Evolutionary conservation across 2,797 vertebrate species (phyloP).

Genomic region (Crenichthys baileyi): DNA sequence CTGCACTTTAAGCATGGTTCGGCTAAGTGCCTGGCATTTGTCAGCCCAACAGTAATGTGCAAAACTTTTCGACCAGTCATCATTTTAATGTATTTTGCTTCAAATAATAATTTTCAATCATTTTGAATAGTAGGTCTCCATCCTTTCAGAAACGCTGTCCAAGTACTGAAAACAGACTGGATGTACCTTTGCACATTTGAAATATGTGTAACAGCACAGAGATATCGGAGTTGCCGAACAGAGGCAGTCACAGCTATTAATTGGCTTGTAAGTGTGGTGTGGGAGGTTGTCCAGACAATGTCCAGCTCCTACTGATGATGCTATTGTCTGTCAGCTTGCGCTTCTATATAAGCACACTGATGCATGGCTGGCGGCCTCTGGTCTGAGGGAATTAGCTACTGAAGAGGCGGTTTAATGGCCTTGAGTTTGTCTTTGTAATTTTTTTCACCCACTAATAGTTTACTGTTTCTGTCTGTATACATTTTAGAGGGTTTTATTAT

Average conservation of each 20-base stretch:
- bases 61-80: background rate
- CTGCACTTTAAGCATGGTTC: background rate
- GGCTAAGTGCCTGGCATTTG: background rate
- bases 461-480: background rate
- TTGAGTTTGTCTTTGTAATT: background rate
- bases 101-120: background rate
- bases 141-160: background rate
- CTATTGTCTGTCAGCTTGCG: background rate
- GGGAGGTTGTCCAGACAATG: background rate
- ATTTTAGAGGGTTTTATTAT: background rate
- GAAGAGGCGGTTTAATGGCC: background rate
- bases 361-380: background rate
- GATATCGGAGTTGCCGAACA: background rate
- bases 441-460: background rate
- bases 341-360: background rate
- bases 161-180: background rate
- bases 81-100: background rate
- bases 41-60: background rate
- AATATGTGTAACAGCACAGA: background rate
- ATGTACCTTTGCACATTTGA: background rate
- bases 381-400: background rate
- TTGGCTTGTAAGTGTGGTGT: background rate
- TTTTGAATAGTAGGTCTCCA: background rate
- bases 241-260: background rate
- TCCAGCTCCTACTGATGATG: conserved; percentile 1